A percentile compares a stretch with the other conserved stretches of the same genome.
Evolutionary conservation across 37 sponge, comb jelly and placozoan genomes (phyloP).

Genomic region (Crambe crambe): DNA sequence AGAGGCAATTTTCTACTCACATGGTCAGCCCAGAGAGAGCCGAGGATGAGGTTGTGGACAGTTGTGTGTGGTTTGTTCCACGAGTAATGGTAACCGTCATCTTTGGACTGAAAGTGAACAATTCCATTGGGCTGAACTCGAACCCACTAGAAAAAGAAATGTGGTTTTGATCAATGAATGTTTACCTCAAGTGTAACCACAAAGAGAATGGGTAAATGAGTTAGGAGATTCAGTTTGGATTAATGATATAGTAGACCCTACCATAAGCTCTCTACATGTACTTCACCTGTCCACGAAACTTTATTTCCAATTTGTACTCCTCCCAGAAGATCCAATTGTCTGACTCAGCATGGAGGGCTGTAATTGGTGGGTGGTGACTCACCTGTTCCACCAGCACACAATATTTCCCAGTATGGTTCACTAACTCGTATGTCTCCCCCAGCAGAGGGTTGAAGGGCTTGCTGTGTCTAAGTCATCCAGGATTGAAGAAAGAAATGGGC

Average conservation of each 20-base stretch:
- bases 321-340: constrained; percentile 93
- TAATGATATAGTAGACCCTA: neutral
- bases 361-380: constrained; percentile 95
- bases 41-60: constrained; percentile 94
- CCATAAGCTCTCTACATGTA: constrained; percentile 12
- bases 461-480: constrained; percentile 75
- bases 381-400: constrained; percentile 81
- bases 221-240: neutral
- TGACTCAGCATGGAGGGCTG: constrained; percentile 80
- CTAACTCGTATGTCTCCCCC: constrained; percentile 91
- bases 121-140: constrained; percentile 81
- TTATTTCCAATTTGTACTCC: constrained; percentile 90
- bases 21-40: constrained; percentile 93
- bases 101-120: constrained; percentile 76
- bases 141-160: constrained; percentile 70
- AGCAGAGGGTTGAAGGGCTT: constrained; percentile 98
- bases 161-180: too few species aligned
- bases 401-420: constrained; percentile 60
- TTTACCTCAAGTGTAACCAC: too few species aligned
- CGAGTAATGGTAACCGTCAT: constrained; percentile 76
- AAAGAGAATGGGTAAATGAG: neutral
- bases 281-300: constrained; percentile 84
- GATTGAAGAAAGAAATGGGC: neutral
- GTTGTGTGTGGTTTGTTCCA: constrained; percentile 90
- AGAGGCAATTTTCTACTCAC: too few species aligned